Conservation (phyloP, 2,797 vertebrate genomes). For the Cryptoblepharus egeriae region DNA sequence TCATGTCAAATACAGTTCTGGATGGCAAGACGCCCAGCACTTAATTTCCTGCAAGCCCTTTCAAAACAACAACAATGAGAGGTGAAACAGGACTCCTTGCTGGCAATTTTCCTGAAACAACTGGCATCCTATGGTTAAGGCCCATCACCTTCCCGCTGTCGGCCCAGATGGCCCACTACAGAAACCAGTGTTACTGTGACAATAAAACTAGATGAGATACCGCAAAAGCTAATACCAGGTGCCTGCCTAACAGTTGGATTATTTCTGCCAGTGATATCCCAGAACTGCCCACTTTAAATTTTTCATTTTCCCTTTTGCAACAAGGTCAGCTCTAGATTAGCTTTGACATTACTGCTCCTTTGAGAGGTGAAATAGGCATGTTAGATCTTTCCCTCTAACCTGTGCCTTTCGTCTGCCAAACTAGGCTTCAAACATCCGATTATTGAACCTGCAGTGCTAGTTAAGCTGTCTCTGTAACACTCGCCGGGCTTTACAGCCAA, state of each 20-base stretch:
- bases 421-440: background rate
- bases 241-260: conserved; percentile 65
- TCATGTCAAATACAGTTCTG: conserved; percentile 19
- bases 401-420: conserved; percentile 17
- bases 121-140: conserved; percentile 52
- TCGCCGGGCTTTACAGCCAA: conserved; percentile 38
- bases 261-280: conserved; percentile 44
- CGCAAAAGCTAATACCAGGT: conserved; percentile 56
- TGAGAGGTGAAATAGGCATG: conserved; percentile 42
- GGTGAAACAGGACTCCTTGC: conserved; percentile 54
- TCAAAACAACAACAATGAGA: conserved; percentile 32
- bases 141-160: conserved; percentile 59
- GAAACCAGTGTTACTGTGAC: conserved; percentile 44
- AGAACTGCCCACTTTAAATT: conserved; percentile 59
- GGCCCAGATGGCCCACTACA: conserved; percentile 67
- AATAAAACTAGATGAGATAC: conserved; percentile 40
- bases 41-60: conserved; percentile 26
- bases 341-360: conserved; percentile 44
- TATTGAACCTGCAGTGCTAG: conserved; percentile 27
- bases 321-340: conserved; percentile 55
- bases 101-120: conserved; percentile 64
- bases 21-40: background rate
- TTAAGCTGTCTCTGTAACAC: background rate
- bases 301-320: conserved; percentile 55
- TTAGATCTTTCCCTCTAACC: conserved; percentile 33